A percentile compares a stretch with the other conserved stretches of the same genome.
Conservation (phyloP, 2,888 invertebrate species). For the Eupsilia transversa region DNA sequence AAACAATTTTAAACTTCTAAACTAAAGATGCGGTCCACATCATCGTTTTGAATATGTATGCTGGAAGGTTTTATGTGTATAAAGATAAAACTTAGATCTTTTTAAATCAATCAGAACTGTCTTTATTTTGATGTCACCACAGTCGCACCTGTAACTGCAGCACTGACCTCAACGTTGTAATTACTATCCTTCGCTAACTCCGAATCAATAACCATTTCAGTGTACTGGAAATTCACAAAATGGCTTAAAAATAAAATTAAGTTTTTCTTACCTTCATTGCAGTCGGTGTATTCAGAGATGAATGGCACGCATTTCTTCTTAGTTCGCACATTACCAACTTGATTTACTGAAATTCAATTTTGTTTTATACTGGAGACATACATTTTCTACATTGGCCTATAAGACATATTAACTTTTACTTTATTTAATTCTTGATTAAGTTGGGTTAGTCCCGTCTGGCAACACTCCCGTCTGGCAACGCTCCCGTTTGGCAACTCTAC, state of each 20-base stretch:
- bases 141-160: not conserved
- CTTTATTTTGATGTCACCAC: not conserved
- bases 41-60: not conserved
- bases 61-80: not conserved
- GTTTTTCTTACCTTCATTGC: slow-evolving; percentile 78
- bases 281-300: slow-evolving; percentile 82
- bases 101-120: no score
- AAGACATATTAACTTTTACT: not conserved
- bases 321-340: slow-evolving; percentile 51
- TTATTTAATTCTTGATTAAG: not conserved
- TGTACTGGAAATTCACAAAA: not conserved
- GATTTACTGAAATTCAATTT: slow-evolving; percentile 73
- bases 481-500: no score
- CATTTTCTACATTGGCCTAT: not conserved
- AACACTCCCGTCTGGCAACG: no score
- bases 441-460: no score
- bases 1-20: no score
- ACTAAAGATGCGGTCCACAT: not conserved
- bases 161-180: not conserved
- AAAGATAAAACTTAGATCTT: not conserved
- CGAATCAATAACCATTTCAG: not conserved
- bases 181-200: not conserved
- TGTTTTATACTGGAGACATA: slow-evolving; percentile 10
- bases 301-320: slow-evolving; percentile 79
- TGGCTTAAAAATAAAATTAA: not conserved